Percentiles rank a stretch among this genome's conserved stretches.
Evolutionary conservation across 2,888 invertebrate species (phyloP).

Genomic region (Agriopis leucophaearia): DNA sequence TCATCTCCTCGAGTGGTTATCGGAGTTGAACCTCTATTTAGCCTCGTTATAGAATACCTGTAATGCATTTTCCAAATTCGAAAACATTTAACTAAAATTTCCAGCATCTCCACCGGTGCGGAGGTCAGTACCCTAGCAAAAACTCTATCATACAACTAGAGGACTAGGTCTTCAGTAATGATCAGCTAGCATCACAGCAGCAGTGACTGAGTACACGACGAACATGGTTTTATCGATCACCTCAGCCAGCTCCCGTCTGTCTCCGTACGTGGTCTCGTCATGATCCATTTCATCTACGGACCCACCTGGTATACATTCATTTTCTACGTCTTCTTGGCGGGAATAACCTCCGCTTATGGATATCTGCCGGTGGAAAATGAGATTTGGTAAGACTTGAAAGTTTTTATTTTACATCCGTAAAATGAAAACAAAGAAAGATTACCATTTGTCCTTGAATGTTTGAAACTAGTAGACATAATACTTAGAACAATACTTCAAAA

Average conservation of each 20-base stretch:
- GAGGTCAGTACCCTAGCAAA: too few relatives aligned
- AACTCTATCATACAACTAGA: too few relatives aligned
- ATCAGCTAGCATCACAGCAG: constrained; percentile 65
- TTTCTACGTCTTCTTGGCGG: constrained; percentile 66
- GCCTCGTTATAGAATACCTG: too few relatives aligned
- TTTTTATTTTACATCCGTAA: not conserved
- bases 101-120: not conserved
- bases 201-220: constrained; percentile 64
- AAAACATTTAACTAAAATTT: too few relatives aligned
- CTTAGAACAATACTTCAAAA: too few relatives aligned
- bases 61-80: too few relatives aligned
- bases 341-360: constrained; percentile 66
- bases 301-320: constrained; percentile 22
- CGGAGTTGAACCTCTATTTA: too few relatives aligned
- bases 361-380: constrained; percentile 45
- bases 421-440: too few relatives aligned
- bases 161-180: constrained; percentile 55
- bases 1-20: too few relatives aligned
- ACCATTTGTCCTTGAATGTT: too few relatives aligned
- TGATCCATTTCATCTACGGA: constrained; percentile 72
- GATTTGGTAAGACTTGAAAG: not conserved
- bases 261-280: constrained; percentile 58
- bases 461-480: too few relatives aligned
- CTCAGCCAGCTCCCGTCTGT: constrained; percentile 67
- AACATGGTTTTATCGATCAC: constrained; percentile 72